These are phyloP conservation scores for Lontra canadensis DNA, from an alignment of 2,113 vertebrate species.

Conservation along the genomic window DNA sequence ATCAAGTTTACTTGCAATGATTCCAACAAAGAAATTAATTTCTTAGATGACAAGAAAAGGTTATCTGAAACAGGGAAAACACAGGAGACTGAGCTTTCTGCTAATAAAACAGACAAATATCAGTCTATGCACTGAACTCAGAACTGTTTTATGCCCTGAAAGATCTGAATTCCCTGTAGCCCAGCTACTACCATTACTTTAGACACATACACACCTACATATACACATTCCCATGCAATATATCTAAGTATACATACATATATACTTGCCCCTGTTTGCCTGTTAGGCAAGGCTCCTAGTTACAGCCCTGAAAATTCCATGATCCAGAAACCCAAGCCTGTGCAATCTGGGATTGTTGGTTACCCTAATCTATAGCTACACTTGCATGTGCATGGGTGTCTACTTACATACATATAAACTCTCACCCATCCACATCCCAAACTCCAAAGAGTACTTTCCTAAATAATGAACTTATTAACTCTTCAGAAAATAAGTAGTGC, in stretches of 20 bases:
- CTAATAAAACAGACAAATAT: slow-evolving; percentile 86
- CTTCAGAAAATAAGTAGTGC: not conserved
- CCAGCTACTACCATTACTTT: slow-evolving; percentile 70
- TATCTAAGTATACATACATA: not conserved
- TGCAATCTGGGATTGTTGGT: not conserved
- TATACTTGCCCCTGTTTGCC: not conserved
- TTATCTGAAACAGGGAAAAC: slow-evolving; percentile 84
- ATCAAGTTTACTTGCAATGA: slow-evolving; percentile 86
- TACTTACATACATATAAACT: accelerated
- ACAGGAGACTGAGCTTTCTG: slow-evolving; percentile 83
- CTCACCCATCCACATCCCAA: not conserved
- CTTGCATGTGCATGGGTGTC: slow-evolving; percentile 35
- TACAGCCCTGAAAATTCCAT: slow-evolving; percentile 1
- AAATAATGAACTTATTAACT: slow-evolving; percentile 64
- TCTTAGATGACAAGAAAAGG: slow-evolving; percentile 85
- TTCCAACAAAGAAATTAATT: slow-evolving; percentile 88
- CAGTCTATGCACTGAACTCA: slow-evolving; percentile 78
- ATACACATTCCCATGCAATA: not conserved
- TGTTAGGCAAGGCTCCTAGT: not conserved
- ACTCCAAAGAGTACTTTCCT: slow-evolving; percentile 53
- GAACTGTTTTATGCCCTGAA: slow-evolving; percentile 69
- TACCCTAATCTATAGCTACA: not conserved
- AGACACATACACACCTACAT: not conserved
- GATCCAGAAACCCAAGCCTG: slow-evolving; percentile 14
- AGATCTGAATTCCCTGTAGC: slow-evolving; percentile 76